phyloP scores from a whole-genome alignment of 2,797 vertebrate species.

The Melanotaenia maccullochi region DNA sequence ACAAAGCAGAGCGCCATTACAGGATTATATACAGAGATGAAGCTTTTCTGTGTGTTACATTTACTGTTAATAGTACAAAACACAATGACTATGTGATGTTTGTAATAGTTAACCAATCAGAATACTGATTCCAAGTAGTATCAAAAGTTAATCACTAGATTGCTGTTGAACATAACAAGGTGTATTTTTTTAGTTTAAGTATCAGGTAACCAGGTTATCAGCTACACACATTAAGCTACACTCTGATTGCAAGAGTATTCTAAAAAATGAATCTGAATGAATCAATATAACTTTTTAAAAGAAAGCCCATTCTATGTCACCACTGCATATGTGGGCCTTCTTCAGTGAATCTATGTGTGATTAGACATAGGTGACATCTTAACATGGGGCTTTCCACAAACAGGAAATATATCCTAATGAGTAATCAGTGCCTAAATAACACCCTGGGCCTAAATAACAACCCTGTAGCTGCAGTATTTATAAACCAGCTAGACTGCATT shows the following conservation, averaged over 20 bases:
- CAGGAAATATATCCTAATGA: constrained; percentile 28
- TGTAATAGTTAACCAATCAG: too few relatives aligned
- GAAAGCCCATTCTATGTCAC: not conserved
- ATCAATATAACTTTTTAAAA: not conserved
- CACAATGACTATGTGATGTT: not conserved
- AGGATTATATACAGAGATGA: constrained; percentile 34
- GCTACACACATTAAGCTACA: not conserved
- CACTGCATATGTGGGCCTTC: not conserved
- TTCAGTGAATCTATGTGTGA: not conserved
- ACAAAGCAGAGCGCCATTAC: constrained; percentile 44
- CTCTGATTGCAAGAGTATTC: not conserved
- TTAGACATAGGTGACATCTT: constrained; percentile 9
- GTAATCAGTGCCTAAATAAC: constrained; percentile 34
- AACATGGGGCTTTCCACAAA: constrained; percentile 48
- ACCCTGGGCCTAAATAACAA: constrained; percentile 1
- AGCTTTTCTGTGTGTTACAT: constrained; percentile 23
- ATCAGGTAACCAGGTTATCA: too few relatives aligned
- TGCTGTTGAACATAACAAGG: too few relatives aligned
- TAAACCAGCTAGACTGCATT: constrained; percentile 10
- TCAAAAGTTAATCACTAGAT: too few relatives aligned
- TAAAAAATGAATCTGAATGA: not conserved
- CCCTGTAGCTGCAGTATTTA: constrained; percentile 17
- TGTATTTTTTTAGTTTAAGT: not conserved
- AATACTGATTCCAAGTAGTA: too few relatives aligned
- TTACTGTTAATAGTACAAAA: not conserved